Conservation (phyloP, 2,113 vertebrate genomes). For the Podocnemis expansa region DNA sequence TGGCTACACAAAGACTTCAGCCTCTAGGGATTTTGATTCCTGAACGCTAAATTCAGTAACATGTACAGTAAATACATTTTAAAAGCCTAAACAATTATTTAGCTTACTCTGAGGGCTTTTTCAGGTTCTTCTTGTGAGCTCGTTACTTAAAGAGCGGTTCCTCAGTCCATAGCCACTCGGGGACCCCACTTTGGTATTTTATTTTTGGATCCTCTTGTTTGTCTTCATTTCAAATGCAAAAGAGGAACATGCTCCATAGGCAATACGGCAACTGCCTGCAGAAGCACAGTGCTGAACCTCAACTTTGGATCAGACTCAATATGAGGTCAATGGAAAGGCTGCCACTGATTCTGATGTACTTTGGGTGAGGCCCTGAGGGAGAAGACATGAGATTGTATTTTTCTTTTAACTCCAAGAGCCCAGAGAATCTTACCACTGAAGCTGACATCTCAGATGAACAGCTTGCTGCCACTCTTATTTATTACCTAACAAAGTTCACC, state of each 20-base stretch:
- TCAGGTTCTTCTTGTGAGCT: background rate
- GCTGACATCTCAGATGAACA: slow-evolving; percentile 63
- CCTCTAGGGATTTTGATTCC: background rate
- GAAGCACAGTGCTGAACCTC: background rate
- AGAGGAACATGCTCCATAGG: background rate
- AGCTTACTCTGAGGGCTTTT: background rate
- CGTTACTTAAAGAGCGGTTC: background rate
- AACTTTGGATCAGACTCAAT: slow-evolving; percentile 33
- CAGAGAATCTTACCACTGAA: slow-evolving; percentile 41
- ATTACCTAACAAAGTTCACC: slow-evolving; percentile 60
- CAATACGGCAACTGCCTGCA: background rate
- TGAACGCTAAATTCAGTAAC: background rate
- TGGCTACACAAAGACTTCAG: background rate
- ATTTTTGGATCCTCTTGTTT: background rate
- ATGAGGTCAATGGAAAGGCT: slow-evolving; percentile 46
- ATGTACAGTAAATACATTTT: background rate
- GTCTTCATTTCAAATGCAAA: background rate
- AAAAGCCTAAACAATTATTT: background rate
- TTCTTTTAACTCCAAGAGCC: slow-evolving; percentile 35
- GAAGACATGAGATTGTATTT: slow-evolving; percentile 36
- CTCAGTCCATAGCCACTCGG: background rate
- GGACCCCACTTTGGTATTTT: background rate
- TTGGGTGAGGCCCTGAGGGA: slow-evolving; percentile 22
- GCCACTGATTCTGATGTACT: slow-evolving; percentile 39
- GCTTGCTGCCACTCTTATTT: slow-evolving; percentile 66